Evolutionary conservation across 1,140 invertebrate genomes (phyloP), one percentile per base, ranked within the genome.

Genomic region (Apis mellifera): DNA sequence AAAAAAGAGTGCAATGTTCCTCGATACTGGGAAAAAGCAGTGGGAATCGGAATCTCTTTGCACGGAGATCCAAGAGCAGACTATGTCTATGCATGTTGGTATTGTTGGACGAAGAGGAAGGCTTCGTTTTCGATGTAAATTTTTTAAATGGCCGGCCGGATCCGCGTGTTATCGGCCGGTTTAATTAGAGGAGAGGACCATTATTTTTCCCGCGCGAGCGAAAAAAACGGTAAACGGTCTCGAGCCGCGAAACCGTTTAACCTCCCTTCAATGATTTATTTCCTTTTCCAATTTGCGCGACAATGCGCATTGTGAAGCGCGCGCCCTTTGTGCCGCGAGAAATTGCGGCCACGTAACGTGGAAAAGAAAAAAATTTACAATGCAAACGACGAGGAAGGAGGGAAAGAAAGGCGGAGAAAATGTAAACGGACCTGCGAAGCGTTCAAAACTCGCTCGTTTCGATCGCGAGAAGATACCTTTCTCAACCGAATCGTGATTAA

Each of bases 71-170:
- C n/a, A 32, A 32, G 32, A 32, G 32, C 32, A 5, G 32, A 42
- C 32, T n/a, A n/a, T n/a, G 32, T 42, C 32, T 42, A 42, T 7
- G 32, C 32, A 42, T 42, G 4, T 0, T 42, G 32, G 32, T 42
- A 42, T 42, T 42, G 32, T 42, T 42, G 26, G 42, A 21, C 19
- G 48, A 42, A 48, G 65, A 80, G 69, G 73, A 76, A 17, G 48
- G 4, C 9, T 23, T 55, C 66, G 76, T 78, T 62, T 64, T 69
- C 62, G 79, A 86, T 84, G 70, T 87, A 83, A 86, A 87, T 86
- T 71, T 84, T 83, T 86, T 79, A 75, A 85, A 26, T 76, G 12
- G n/a, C 55, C 59, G 64, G 64, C 23, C n/a, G 71, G 32, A 71
- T 62, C 81, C 74, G 71, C 64, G 72, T 23, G 81, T n/a, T 84